These are phyloP conservation scores for Lycia hirtaria DNA, from an alignment of 2,888 invertebrate genomes.

Conservation along the genomic window DNA sequence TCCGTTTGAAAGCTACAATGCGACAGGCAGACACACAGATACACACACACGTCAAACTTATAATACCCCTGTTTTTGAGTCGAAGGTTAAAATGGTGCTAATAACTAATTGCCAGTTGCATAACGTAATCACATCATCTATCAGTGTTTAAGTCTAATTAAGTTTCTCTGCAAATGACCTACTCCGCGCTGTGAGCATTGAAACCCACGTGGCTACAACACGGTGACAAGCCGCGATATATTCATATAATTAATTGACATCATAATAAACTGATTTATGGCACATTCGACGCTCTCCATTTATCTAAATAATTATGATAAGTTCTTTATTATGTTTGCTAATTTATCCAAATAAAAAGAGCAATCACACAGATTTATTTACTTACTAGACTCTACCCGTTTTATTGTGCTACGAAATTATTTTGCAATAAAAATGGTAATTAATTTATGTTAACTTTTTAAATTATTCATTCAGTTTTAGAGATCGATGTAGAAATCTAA, in stretches of 20 bases:
- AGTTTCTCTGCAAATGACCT: background rate
- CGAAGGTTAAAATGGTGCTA: too few species aligned
- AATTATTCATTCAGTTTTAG: background rate
- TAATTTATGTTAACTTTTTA: background rate
- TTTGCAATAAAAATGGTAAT: slow-evolving; percentile 13
- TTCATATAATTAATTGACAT: slow-evolving; percentile 38
- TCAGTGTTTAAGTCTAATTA: too few species aligned
- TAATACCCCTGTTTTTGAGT: too few species aligned
- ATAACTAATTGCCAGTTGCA: too few species aligned
- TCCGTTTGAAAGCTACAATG: too few species aligned
- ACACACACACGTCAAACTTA: too few species aligned
- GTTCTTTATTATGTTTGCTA: slow-evolving; percentile 32
- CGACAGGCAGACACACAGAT: too few species aligned
- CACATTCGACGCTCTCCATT: slow-evolving; percentile 32
- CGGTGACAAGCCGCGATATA: slow-evolving; percentile 27
- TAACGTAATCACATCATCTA: too few species aligned
- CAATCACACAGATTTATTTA: slow-evolving; percentile 12
- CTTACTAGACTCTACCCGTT: background rate
- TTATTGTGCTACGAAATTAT: background rate
- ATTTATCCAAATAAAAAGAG: slow-evolving; percentile 30
- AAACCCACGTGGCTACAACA: slow-evolving; percentile 6
- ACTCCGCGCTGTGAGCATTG: background rate
- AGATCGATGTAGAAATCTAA: background rate
- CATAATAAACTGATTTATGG: slow-evolving; percentile 42
- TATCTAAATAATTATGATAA: slow-evolving; percentile 40